phyloP scores from a whole-genome alignment of 2,113 vertebrate genomes.

The Macaca nemestrina region DNA sequence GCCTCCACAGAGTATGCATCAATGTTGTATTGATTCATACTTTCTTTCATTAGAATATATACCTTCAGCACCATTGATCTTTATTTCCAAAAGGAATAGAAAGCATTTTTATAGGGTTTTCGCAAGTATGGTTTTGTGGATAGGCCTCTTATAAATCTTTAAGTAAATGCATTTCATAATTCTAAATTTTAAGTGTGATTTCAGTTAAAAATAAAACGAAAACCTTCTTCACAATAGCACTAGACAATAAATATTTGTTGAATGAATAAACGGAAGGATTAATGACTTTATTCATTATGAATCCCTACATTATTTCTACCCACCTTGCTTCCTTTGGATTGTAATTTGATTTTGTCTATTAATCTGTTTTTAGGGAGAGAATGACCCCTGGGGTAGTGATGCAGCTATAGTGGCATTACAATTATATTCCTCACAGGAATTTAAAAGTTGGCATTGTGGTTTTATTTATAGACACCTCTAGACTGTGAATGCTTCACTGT shows the following conservation, averaged over 20 bases:
- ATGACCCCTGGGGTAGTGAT: neutral
- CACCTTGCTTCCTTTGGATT: neutral
- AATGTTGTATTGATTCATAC: slow-evolving; percentile 13
- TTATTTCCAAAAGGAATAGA: slow-evolving; percentile 24
- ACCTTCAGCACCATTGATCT: neutral
- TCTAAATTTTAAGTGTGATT: slow-evolving; percentile 9
- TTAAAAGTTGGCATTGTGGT: neutral
- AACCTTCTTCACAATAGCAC: neutral
- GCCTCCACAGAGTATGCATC: neutral
- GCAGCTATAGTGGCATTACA: neutral
- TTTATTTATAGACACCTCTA: slow-evolving; percentile 14
- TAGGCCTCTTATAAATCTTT: slow-evolving; percentile 6
- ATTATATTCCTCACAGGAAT: slow-evolving; percentile 17
- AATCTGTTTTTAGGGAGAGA: slow-evolving; percentile 1
- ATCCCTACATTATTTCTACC: neutral
- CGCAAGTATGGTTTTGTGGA: neutral
- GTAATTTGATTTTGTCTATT: neutral
- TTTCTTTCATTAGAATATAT: slow-evolving; percentile 30
- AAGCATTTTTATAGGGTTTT: neutral
- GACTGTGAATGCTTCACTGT: neutral
- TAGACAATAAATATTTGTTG: slow-evolving; percentile 34
- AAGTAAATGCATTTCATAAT: slow-evolving; percentile 39
- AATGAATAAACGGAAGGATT: slow-evolving; percentile 27
- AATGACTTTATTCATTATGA: slow-evolving; percentile 26
- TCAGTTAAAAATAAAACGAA: slow-evolving; percentile 9